These are phyloP conservation scores for Lamprotornis superbus DNA, from an alignment of 2,113 vertebrate genomes.

Conservation along the genomic window DNA sequence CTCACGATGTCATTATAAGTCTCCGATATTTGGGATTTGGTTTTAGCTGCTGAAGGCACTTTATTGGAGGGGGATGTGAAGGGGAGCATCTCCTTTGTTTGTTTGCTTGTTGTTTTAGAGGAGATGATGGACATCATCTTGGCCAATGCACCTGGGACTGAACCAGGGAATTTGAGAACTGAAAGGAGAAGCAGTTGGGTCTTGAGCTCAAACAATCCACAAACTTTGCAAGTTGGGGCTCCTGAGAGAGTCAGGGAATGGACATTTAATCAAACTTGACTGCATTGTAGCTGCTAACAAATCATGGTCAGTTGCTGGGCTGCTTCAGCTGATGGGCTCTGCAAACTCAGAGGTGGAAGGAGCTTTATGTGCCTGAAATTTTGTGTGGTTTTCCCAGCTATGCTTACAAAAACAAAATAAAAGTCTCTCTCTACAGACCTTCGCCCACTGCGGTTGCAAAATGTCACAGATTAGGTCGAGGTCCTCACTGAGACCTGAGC, in stretches of 20 bases:
- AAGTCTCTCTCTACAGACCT: not conserved
- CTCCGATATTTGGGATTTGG: constrained; percentile 20
- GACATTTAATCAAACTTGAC: not conserved
- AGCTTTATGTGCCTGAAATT: not conserved
- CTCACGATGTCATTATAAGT: constrained; percentile 44
- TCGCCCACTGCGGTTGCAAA: not conserved
- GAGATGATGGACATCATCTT: constrained; percentile 52
- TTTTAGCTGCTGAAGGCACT: constrained; percentile 59
- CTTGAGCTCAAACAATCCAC: constrained; percentile 27
- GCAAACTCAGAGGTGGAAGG: not conserved
- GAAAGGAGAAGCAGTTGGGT: constrained; percentile 51
- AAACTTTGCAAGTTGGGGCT: not conserved
- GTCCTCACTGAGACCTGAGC: not conserved
- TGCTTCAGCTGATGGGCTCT: not conserved
- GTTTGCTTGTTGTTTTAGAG: constrained; percentile 38
- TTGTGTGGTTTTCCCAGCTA: not conserved
- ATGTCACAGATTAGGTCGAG: not conserved
- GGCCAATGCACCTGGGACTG: constrained; percentile 51
- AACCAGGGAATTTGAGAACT: constrained; percentile 63
- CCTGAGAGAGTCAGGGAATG: not conserved
- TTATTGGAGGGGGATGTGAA: constrained; percentile 27
- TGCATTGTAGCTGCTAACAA: not conserved
- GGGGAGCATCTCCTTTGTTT: constrained; percentile 60
- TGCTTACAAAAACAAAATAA: not conserved
- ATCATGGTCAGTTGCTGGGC: not conserved